Percentiles rank a stretch among this genome's conserved stretches.
Conservation (phyloP, 2,113 vertebrate genomes). For the Dissostichus mawsoni region DNA sequence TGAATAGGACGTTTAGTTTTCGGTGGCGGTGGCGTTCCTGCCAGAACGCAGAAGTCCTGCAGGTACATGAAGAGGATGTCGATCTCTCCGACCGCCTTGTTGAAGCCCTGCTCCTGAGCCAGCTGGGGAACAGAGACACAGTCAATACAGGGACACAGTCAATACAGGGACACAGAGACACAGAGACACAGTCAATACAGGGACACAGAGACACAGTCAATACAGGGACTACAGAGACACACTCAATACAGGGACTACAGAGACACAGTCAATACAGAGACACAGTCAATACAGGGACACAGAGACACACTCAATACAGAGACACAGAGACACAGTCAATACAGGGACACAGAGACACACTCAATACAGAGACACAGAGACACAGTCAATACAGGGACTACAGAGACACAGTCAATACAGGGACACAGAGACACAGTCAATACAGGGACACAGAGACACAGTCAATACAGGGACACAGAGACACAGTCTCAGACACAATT, state of each 20-base stretch:
- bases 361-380: too few relatives aligned
- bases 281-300: too few relatives aligned
- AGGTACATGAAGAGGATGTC: conserved; percentile 73
- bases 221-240: too few relatives aligned
- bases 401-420: too few relatives aligned
- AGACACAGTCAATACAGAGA: too few relatives aligned
- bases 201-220: background rate
- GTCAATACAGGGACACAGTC: background rate
- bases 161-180: background rate
- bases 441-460: too few relatives aligned
- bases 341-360: background rate
- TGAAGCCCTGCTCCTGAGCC: conserved; percentile 31
- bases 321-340: background rate
- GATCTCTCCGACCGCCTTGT: conserved; percentile 71
- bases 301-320: too few relatives aligned
- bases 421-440: too few relatives aligned
- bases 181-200: background rate
- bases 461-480: too few relatives aligned
- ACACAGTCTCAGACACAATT: too few relatives aligned
- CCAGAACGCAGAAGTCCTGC: conserved; percentile 65
- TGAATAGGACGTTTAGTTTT: background rate
- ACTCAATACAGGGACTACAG: too few relatives aligned
- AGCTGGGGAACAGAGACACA: conserved; percentile 46
- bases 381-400: too few relatives aligned
- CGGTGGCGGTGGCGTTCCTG: background rate